phyloP scores from a whole-genome alignment of 2,888 invertebrate genomes.

The Junonia oenone region DNA sequence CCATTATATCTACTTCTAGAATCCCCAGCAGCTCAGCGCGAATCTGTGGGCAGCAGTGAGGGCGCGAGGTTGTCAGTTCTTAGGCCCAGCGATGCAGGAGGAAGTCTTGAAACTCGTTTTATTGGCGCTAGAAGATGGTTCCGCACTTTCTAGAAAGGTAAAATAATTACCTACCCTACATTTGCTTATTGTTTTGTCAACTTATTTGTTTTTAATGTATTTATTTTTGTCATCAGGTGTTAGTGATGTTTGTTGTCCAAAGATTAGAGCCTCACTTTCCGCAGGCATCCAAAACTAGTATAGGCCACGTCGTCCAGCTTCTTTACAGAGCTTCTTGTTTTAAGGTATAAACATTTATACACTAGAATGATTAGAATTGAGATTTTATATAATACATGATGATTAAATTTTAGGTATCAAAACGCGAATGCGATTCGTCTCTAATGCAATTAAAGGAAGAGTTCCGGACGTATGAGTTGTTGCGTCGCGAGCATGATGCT shows the following conservation, averaged over 20 bases:
- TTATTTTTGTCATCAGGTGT: slow-evolving; percentile 61
- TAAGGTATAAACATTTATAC: slow-evolving; percentile 83
- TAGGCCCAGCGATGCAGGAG: slow-evolving; percentile 99
- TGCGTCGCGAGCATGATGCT: slow-evolving; percentile 97
- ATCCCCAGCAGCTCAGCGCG: slow-evolving; percentile 94
- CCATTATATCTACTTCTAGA: slow-evolving; percentile 65
- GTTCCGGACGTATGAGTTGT: slow-evolving; percentile 94
- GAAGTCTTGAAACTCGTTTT: slow-evolving; percentile 97
- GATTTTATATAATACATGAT: background rate
- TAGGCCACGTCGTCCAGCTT: slow-evolving; percentile 98
- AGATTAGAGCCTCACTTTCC: slow-evolving; percentile 96
- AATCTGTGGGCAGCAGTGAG: slow-evolving; percentile 98
- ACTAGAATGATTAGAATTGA: background rate
- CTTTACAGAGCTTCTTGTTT: slow-evolving; percentile 98
- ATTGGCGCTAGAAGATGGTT: slow-evolving; percentile 96
- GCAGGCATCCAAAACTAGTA: slow-evolving; percentile 98
- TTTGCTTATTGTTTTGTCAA: background rate
- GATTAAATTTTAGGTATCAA: slow-evolving; percentile 84
- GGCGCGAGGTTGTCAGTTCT: slow-evolving; percentile 97
- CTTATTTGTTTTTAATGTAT: background rate
- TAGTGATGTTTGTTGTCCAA: slow-evolving; percentile 99
- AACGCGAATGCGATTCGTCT: slow-evolving; percentile 97
- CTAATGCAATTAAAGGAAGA: slow-evolving; percentile 99
- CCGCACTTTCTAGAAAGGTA: slow-evolving; percentile 93
- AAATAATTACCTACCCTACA: background rate